Evolutionary conservation across 2,888 invertebrate species (phyloP), one percentile per base, ranked within the genome.

Genomic region (Tethea ocularis): DNA sequence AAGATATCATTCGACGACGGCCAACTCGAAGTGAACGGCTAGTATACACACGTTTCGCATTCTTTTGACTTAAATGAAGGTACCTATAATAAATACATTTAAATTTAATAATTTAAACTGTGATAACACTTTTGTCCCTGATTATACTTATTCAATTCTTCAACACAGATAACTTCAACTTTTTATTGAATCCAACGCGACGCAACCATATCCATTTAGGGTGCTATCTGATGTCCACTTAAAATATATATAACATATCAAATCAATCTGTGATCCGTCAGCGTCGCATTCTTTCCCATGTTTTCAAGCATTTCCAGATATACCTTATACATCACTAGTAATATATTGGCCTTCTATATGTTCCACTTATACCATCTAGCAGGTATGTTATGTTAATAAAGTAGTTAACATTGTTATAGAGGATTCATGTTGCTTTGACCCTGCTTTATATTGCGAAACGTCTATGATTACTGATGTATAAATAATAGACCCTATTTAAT

Each of bases 321-420:
- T 51, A 51, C 33, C 6, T 3, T 13, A 33, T 6, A 8, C n/a
- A 56, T 41, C 26, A 17, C 10, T 20, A 20, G 55, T 53, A 66
- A 69, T 69, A 58, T 80, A 77, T 69, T 78, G 83, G 72, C 89
- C 91, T 89, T 88, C 84, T 78, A 82, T 73, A 76, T 85, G 89
- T 83, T 87, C 89, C 71, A 89, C 77, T 86, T 89, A 86, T 83
- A 84, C 78, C 79, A 77, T 83, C 83, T 72, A n/a, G n/a, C n/a
- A n/a, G n/a, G n/a, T n/a, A 81, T 77, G 77, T 83, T 89, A 91
- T 91, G 91, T 82, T 89, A 92, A 92, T 91, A 77, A 86, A 89
- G 88, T 71, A 78, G 92, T 91, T 91, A 87, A 86, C 91, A 92
- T 92, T 92, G 91, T 90, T 86, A 66, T 67, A 62, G 87, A 86